phyloP scores from a whole-genome alignment of 1,140 invertebrate genomes.

The Aphidius gifuensis region DNA sequence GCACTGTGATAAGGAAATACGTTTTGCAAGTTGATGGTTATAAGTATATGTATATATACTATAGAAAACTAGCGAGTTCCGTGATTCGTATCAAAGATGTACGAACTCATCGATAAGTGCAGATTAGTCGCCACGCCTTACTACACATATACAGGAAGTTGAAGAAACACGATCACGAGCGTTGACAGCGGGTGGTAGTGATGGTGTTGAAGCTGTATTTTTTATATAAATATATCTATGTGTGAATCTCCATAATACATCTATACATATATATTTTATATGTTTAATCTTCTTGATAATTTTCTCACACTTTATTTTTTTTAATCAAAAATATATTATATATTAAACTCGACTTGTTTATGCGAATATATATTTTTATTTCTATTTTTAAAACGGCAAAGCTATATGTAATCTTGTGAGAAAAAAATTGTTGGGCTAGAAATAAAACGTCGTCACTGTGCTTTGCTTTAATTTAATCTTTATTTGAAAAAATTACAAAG shows the following conservation, averaged over 20 bases:
- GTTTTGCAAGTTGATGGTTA: background rate
- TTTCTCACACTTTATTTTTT: no score
- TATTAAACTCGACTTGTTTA: no score
- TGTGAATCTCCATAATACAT: no score
- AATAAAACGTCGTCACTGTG: slow-evolving; percentile 12
- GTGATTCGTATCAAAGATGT: slow-evolving; percentile 21
- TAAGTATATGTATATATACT: background rate
- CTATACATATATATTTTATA: no score
- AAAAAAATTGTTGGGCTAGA: slow-evolving; percentile 11
- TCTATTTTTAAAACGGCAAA: no score
- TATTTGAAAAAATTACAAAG: slow-evolving; percentile 27
- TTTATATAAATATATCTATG: no score
- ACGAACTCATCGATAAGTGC: slow-evolving; percentile 18
- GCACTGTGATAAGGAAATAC: no score
- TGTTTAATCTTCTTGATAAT: no score
- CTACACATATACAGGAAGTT: slow-evolving; percentile 15
- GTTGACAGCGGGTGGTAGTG: slow-evolving; percentile 6
- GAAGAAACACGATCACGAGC: background rate
- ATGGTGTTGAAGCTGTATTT: no score
- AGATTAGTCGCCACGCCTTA: slow-evolving; percentile 24
- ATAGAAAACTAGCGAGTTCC: slow-evolving; percentile 12
- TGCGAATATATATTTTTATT: no score
- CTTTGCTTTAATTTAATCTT: slow-evolving; percentile 28
- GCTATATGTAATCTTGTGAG: no score
- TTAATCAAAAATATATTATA: no score